phyloP scores from a whole-genome alignment of 2,888 invertebrate genomes.

The Tetramorium bicarinatum region DNA sequence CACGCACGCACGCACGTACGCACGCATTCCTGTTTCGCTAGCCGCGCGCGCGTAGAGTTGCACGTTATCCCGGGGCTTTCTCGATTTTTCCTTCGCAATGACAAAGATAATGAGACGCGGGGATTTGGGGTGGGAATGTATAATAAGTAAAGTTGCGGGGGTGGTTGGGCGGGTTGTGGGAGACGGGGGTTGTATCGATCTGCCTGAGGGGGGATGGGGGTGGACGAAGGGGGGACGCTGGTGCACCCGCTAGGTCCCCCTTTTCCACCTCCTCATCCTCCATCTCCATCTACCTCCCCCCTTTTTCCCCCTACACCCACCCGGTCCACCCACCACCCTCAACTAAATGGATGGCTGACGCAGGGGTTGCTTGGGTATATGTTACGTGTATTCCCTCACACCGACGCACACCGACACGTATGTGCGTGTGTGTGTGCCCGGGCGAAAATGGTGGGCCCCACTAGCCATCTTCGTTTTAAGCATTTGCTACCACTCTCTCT shows the following conservation, averaged over 20 bases:
- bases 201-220: slow-evolving; percentile 82
- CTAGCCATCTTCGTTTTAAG: slow-evolving; percentile 87
- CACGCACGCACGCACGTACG: neutral
- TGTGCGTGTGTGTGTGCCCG: slow-evolving; percentile 60
- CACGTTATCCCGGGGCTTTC: slow-evolving; percentile 63
- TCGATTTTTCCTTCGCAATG: slow-evolving; percentile 81
- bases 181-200: slow-evolving; percentile 85
- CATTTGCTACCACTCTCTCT: slow-evolving; percentile 84
- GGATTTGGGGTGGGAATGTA: slow-evolving; percentile 83
- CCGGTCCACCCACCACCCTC: slow-evolving; percentile 88
- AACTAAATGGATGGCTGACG: slow-evolving; percentile 86
- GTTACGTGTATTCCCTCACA: slow-evolving; percentile 76
- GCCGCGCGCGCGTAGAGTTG: slow-evolving; percentile 16
- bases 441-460: slow-evolving; percentile 87
- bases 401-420: slow-evolving; percentile 40
- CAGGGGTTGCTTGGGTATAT: slow-evolving; percentile 81
- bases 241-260: slow-evolving; percentile 84
- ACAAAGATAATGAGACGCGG: slow-evolving; percentile 85
- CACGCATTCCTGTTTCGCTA: slow-evolving; percentile 30
- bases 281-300: slow-evolving; percentile 80
- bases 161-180: slow-evolving; percentile 77
- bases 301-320: slow-evolving; percentile 87
- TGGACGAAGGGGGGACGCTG: slow-evolving; percentile 79
- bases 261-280: slow-evolving; percentile 85
- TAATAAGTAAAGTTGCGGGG: slow-evolving; percentile 84